Evolutionary conservation across 2,888 invertebrate species (phyloP), one percentile per base, ranked within the genome.

Genomic region (Cerceris rybyensis): DNA sequence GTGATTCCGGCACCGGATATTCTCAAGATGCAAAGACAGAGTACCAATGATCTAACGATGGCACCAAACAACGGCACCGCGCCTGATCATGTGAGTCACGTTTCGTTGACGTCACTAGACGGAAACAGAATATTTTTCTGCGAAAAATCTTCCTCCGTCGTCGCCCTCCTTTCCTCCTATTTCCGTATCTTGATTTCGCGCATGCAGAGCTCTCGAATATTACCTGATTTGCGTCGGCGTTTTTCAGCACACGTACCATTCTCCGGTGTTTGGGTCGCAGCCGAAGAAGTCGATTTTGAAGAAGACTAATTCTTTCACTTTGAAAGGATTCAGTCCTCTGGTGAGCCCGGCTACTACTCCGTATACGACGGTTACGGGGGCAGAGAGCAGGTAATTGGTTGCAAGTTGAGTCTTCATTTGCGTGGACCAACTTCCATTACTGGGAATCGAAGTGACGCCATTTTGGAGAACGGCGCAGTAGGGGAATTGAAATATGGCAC

Each of bases 241-340:
- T 16, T 89, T 88, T 71, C 83, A 93, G 92, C 93, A 93, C 28
- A 92, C 93, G n/a, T 94, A 91, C 85, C 93, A 93, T 84, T 93
- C 93, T 14, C 94, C 94, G 8, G 90, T 94, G 7, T 93, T 93
- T 83, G 93, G 93, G 17, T 89, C 92, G 6, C 93, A 93, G 65
- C 96, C 97, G 5, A 96, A 95, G 81, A 98, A 98, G 91, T 98
- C 98, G 0, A 98, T 98, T 89, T 93, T 98, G 78, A 98, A 98
- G 93, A 98, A 98, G 93, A 98, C 98, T 0, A 97, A 97, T 93
- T 98, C 97, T 8, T 98, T 98, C 93, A 97, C 96, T 0, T 91
- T 97, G 46, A 94, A 94, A 87, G 94, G 95, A 58, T 95, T 95
- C 88, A 93, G 94, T 75, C 94, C 95, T 4, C 92, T 94, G 60